These are phyloP conservation scores for Brachyrhaphis roseni DNA, from an alignment of 2,797 vertebrate genomes.

Conservation along the genomic window DNA sequence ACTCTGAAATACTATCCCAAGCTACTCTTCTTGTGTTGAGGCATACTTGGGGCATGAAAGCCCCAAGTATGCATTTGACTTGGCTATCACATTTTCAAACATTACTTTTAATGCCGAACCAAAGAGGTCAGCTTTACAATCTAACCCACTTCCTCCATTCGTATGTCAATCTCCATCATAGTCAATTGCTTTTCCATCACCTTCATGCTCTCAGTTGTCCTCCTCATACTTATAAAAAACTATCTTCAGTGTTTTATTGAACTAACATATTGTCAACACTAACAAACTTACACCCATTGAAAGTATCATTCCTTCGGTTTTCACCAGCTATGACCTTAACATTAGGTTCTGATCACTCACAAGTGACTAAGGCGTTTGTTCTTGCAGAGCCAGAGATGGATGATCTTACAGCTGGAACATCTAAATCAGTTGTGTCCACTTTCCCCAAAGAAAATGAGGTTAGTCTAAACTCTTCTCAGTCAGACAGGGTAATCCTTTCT, in stretches of 20 bases:
- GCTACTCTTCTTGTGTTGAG: conserved; percentile 7
- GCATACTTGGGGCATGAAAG: conserved; percentile 17
- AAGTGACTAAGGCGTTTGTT: conserved; percentile 80
- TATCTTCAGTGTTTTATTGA: background rate
- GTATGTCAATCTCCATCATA: conserved; percentile 14
- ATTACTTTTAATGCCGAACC: conserved; percentile 2
- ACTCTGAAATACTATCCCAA: conserved; percentile 35
- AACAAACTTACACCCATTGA: conserved; percentile 15
- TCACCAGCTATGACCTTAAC: conserved; percentile 30
- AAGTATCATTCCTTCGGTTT: conserved; percentile 24
- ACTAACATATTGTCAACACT: background rate
- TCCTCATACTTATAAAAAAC: conserved; percentile 17
- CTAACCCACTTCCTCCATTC: conserved; percentile 10
- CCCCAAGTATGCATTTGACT: conserved; percentile 28
- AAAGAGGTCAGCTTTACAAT: conserved; percentile 7
- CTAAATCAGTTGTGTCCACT: conserved; percentile 73
- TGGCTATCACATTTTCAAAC: conserved; percentile 24
- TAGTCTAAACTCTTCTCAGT: conserved; percentile 75
- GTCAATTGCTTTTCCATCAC: conserved; percentile 2
- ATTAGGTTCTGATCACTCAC: conserved; percentile 18
- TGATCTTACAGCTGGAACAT: conserved; percentile 80
- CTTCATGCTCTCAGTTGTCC: conserved; percentile 21
- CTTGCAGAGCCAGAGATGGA: conserved; percentile 85
- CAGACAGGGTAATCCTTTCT: conserved; percentile 74
- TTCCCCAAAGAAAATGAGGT: conserved; percentile 78